These are phyloP conservation scores for Seira sanloemensis DNA, from an alignment of 2,888 invertebrate species.

Conservation along the genomic window DNA sequence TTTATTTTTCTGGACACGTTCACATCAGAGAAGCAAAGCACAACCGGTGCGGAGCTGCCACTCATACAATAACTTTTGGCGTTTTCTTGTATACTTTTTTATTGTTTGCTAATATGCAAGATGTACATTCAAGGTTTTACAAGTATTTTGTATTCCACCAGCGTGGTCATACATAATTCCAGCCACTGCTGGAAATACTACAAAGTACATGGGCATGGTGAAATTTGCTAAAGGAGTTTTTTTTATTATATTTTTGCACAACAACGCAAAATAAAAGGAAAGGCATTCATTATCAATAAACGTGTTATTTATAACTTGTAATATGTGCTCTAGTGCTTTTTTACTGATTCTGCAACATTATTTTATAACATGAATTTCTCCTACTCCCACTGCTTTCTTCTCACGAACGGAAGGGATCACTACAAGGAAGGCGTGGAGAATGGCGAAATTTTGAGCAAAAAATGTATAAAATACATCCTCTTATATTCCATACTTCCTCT, in stretches of 20 bases:
- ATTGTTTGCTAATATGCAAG: background rate
- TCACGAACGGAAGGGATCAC: constrained; percentile 56
- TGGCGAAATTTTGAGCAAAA: constrained; percentile 2
- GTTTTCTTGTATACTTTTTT: background rate
- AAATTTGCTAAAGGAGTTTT: no score
- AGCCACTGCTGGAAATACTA: no score
- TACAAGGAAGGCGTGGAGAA: constrained; percentile 39
- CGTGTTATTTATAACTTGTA: constrained; percentile 43
- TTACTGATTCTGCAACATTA: constrained; percentile 49
- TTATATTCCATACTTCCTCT: constrained; percentile 25
- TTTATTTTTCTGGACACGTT: constrained; percentile 57
- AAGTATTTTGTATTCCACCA: no score
- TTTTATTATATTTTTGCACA: constrained; percentile 39
- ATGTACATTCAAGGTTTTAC: no score
- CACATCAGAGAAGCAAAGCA: no score
- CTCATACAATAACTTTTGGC: constrained; percentile 37
- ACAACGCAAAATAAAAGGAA: constrained; percentile 12
- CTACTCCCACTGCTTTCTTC: constrained; percentile 50
- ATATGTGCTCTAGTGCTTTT: constrained; percentile 12
- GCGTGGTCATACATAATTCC: no score
- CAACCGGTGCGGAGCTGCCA: no score
- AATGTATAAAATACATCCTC: constrained; percentile 22
- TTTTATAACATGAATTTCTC: constrained; percentile 52
- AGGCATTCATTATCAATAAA: constrained; percentile 18
- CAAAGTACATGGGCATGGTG: no score